Base-by-base conservation (phyloP, 2,888 invertebrate genomes). In the Eupithecia vulgata region DNA sequence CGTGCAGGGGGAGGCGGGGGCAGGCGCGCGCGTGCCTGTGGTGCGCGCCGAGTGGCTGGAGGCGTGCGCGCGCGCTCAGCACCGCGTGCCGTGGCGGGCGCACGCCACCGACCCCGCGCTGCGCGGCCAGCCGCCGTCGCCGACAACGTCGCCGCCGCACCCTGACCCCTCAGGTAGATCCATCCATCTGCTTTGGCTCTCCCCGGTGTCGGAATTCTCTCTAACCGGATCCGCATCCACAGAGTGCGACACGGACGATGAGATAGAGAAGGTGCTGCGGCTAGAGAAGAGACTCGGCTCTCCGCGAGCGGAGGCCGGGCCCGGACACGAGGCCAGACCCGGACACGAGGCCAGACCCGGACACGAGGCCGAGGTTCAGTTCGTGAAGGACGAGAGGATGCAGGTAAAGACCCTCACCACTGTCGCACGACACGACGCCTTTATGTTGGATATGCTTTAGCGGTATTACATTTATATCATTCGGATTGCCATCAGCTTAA, bases 91-190 rank as follows among this genome's bases (percentile, higher is more conserved):
- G 57, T 73, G 68, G 37, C 52, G 67, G 13, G 97, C 81, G 91
- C 95, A 81, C 73, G 74, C 35, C 85, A 83, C 17, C 90, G 95
- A 69, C 94, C 96, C 72, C 96, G 95, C 81, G 92, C 95, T 81
- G 96, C 96, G 8, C 97, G 97, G 97, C 90, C 92, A 79, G 92
- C 95, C 85, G 95, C 87, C 90, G 96, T 96, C 69, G 87, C 96
- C 45, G 96, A 96, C 86, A 80, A 67, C 93, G 92, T n/a, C 70
- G 70, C 40, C 37, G 42, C 68, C 37, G 88, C 30, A 92, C 93
- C 93, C 34, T 93, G 76, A 93, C 15, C 72, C 10, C 42, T 59
- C 30, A 15, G 59, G 59, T 59, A 30, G 59, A 8, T 8, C 15
- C 17, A 1, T 45, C 17, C n/a, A 45, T 45, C 45, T 7, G 5